Percentiles rank a stretch among this genome's conserved stretches.
Evolutionary conservation across 1,140 invertebrate genomes (phyloP).

Genomic region (Cotesia glomerata): DNA sequence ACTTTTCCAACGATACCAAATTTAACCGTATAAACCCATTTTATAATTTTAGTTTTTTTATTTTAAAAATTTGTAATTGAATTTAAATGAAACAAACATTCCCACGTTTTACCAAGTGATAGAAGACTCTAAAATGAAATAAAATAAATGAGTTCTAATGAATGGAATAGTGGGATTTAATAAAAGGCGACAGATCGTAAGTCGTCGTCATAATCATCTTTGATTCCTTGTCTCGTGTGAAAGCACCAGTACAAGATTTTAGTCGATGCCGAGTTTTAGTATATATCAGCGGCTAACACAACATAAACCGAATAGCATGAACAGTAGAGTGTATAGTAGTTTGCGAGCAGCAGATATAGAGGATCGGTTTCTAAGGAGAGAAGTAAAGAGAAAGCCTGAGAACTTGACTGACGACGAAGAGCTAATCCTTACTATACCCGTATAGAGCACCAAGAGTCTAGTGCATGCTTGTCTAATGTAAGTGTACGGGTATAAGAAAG

Average conservation of each 20-base stretch:
- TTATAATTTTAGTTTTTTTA: too few species aligned
- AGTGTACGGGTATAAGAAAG: background rate
- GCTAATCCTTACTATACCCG: slow-evolving; percentile 35
- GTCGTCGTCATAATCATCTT: slow-evolving; percentile 19
- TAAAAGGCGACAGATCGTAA: too few species aligned
- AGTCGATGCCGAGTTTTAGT: background rate
- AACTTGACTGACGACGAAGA: slow-evolving; percentile 47
- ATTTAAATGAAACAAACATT: too few species aligned
- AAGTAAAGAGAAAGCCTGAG: slow-evolving; percentile 60
- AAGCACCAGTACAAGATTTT: slow-evolving; percentile 46
- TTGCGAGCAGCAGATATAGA: slow-evolving; percentile 26
- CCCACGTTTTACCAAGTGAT: too few species aligned
- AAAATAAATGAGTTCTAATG: too few species aligned
- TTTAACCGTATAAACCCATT: too few species aligned
- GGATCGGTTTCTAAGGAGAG: slow-evolving; percentile 56
- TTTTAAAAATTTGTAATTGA: too few species aligned
- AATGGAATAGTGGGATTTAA: too few species aligned
- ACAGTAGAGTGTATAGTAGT: background rate
- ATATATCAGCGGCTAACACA: background rate
- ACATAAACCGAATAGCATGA: too few species aligned
- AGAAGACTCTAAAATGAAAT: too few species aligned
- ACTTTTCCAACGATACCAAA: too few species aligned
- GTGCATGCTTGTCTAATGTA: slow-evolving; percentile 35
- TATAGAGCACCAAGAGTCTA: slow-evolving; percentile 43
- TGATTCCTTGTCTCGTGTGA: slow-evolving; percentile 49